Conservation (phyloP, 2,797 vertebrate species). For the Artibeus jamaicensis region DNA sequence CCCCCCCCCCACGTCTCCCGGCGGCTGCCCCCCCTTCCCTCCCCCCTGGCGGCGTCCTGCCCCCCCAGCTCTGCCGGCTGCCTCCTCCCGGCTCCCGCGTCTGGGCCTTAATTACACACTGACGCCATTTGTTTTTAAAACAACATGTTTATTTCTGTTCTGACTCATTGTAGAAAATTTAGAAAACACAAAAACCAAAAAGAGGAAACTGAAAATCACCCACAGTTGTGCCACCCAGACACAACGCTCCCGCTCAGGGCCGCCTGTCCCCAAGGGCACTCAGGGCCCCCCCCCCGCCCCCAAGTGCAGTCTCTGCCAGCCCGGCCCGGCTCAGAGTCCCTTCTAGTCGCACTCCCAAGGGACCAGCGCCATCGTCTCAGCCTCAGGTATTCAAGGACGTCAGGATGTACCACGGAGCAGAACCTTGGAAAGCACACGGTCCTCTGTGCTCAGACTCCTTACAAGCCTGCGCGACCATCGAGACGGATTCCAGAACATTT, state of each 20-base stretch:
- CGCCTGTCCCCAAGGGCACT: no score
- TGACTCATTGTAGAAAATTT: slow-evolving; percentile 75
- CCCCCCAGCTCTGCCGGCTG: rapidly evolving
- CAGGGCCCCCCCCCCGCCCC: no score
- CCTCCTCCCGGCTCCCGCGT: not conserved
- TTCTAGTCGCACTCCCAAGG: not conserved
- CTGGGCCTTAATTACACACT: slow-evolving; percentile 64
- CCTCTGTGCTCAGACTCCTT: not conserved
- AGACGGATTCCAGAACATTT: not conserved
- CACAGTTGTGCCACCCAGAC: slow-evolving; percentile 53
- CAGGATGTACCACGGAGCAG: not conserved
- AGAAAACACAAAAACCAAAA: slow-evolving; percentile 67
- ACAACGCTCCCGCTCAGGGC: not conserved
- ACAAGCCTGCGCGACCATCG: not conserved
- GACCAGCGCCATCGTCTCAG: not conserved
- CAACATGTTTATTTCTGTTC: slow-evolving; percentile 75
- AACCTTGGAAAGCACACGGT: not conserved
- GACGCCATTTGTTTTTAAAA: slow-evolving; percentile 63
- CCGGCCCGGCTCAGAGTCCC: not conserved
- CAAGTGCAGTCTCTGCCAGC: rapidly evolving
- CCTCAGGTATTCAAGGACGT: not conserved
- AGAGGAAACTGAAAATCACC: slow-evolving; percentile 54
- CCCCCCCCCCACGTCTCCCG: not conserved
- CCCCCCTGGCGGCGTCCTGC: rapidly evolving
- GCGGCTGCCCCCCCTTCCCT: not conserved